Evolutionary conservation across 2,888 invertebrate genomes (phyloP).

Genomic region (Cyclophora punctaria): DNA sequence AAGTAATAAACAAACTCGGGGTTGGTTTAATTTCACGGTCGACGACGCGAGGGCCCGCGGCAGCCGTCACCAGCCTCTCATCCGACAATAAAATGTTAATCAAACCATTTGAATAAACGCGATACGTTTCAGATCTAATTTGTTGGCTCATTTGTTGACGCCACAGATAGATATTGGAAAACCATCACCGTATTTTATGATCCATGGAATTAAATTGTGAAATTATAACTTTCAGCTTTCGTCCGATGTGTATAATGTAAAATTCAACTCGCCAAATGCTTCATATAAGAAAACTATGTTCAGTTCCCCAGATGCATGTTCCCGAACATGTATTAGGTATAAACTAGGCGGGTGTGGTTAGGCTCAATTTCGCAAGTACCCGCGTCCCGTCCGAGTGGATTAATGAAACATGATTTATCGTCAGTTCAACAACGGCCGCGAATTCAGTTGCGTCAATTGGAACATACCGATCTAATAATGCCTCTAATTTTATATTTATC

Average conservation of each 20-base stretch:
- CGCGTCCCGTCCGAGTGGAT: conserved; percentile 8
- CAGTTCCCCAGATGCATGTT: too few species aligned
- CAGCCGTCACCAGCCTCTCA: conserved; percentile 3
- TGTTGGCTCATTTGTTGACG: too few species aligned
- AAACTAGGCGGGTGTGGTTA: conserved; percentile 11
- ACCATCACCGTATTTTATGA: too few species aligned
- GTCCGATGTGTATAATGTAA: too few species aligned
- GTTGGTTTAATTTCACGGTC: conserved; percentile 24
- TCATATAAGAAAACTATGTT: too few species aligned
- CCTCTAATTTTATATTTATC: conserved; percentile 7
- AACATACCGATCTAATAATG: conserved; percentile 11
- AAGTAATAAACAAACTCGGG: conserved; percentile 14
- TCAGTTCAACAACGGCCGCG: conserved; percentile 9
- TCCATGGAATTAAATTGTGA: too few species aligned
- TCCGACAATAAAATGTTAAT: neutral
- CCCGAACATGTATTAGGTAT: neutral
- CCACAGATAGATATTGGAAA: neutral
- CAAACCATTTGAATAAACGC: conserved; percentile 10
- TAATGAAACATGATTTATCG: conserved; percentile 19
- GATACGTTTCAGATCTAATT: too few species aligned
- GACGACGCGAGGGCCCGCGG: conserved; percentile 7
- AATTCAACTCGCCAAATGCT: too few species aligned
- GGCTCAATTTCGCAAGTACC: conserved; percentile 6
- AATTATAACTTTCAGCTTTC: too few species aligned
- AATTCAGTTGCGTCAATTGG: conserved; percentile 16